Base-by-base conservation (phyloP, 2,888 invertebrate species). In the Aspidiotus rigidus region DNA sequence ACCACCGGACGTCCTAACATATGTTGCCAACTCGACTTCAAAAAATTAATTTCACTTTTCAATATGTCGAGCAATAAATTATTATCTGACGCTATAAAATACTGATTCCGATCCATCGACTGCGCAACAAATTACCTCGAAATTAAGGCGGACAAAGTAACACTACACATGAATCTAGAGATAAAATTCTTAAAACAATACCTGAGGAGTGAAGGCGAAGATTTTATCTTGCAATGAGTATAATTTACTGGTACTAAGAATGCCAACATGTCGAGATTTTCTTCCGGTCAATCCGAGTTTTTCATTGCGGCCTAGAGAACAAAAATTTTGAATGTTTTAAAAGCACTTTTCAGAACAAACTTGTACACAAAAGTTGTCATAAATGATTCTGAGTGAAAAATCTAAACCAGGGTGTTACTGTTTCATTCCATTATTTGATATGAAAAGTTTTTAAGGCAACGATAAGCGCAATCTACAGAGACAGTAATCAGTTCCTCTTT, bases 121-220 rank as follows among this genome's bases (percentile, higher is more conserved):
- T 98, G 71, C 71, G 72, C 42, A 71, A 60, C 63, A 64, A 62
- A 60, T 67, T 64, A 28, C 63, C 63, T 42, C 62, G 72, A 69
- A 71, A 28, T 28, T 28, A 28, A 28, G 28, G 28, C 28, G 28
- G 28, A 28, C 5, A 28, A 28, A 5, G 28, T 28, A 28, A 28
- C 5, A 5, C 28, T 28, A 28, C 5, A 1, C 28, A 28, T 1
- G 5, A 67, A 70, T 69, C 71, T 53, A 62, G 49, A 72, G 70
- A 62, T 70, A 72, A 72, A 71, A 69, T 70, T 60, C 63, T 66
- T 55, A 39, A 15, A 60, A 5, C 59, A 64, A 80, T 81, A 97
- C 97, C 90, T 99, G 97, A 57, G 99, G 99, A 7, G 97, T 97
- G 78, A 99, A 99, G 0, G 96, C 97, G 79, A 98, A 94, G 76